Conservation (phyloP, 2,888 invertebrate species). For the Alitta virens region DNA sequence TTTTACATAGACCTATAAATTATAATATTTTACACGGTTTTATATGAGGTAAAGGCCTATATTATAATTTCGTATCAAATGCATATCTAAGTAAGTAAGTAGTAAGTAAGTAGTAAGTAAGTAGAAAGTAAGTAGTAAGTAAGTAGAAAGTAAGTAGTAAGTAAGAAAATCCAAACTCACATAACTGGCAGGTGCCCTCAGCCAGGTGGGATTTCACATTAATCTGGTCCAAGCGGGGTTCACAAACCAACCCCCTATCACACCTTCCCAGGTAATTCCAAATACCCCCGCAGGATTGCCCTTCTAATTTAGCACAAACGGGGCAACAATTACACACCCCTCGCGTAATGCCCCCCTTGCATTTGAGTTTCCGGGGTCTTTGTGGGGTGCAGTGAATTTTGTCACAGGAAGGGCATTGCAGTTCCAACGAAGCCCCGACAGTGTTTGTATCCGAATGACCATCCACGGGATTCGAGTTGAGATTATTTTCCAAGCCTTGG, state of each 20-base stretch:
- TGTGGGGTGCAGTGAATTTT: constrained; percentile 49
- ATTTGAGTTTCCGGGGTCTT: constrained; percentile 38
- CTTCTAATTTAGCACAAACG: constrained; percentile 50
- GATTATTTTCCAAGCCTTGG: too few relatives aligned
- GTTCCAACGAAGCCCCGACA: constrained; percentile 22
- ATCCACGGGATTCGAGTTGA: too few relatives aligned
- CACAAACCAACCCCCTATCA: constrained; percentile 40
- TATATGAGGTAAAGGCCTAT: too few relatives aligned
- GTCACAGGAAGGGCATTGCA: constrained; percentile 54
- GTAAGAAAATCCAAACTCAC: too few relatives aligned
- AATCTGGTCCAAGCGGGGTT: background rate
- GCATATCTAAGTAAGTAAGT: too few relatives aligned
- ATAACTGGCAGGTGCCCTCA: too few relatives aligned
- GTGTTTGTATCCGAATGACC: background rate
- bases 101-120: too few relatives aligned
- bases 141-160: too few relatives aligned
- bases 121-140: too few relatives aligned
- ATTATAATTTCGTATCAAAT: too few relatives aligned
- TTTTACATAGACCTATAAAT: too few relatives aligned
- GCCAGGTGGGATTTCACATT: background rate
- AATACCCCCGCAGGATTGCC: constrained; percentile 52
- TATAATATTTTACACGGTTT: too few relatives aligned
- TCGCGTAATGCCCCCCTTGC: constrained; percentile 49
- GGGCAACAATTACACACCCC: constrained; percentile 55
- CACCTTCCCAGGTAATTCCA: constrained; percentile 53